These are phyloP conservation scores for Artemia franciscana DNA, from an alignment of 1,140 invertebrate genomes.

Conservation along the genomic window DNA sequence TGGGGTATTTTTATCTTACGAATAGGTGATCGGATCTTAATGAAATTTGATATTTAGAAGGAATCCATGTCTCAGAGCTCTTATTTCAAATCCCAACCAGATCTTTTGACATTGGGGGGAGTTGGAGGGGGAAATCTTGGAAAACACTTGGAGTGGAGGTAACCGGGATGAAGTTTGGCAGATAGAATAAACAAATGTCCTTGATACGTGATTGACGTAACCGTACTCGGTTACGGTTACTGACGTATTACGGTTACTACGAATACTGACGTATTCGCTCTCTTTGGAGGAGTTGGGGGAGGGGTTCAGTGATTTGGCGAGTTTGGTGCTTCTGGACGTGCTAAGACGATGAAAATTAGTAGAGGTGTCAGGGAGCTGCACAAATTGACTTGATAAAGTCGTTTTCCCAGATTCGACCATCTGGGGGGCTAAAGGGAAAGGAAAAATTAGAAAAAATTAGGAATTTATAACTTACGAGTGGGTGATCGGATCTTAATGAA, in stretches of 20 bases:
- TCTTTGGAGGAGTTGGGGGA: background rate
- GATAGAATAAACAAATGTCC: background rate
- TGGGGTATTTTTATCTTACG: background rate
- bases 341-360: background rate
- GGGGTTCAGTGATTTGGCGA: background rate
- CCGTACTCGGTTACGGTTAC: background rate
- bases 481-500: too few species aligned
- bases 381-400: too few species aligned
- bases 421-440: too few species aligned
- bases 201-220: background rate
- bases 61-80: too few species aligned
- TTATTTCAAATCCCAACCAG: too few species aligned
- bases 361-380: background rate
- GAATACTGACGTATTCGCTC: too few species aligned
- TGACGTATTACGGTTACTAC: too few species aligned
- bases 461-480: too few species aligned
- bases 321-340: background rate
- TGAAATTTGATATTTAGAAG: background rate
- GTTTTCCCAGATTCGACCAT: too few species aligned
- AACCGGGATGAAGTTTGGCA: background rate
- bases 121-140: background rate
- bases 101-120: too few species aligned
- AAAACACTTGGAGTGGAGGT: background rate
- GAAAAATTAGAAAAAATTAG: too few species aligned
- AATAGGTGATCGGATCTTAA: background rate